Evolutionary conservation across 1,140 invertebrate genomes (phyloP), one percentile per base, ranked within the genome.

Genomic region (Papilio aristodemus): DNA sequence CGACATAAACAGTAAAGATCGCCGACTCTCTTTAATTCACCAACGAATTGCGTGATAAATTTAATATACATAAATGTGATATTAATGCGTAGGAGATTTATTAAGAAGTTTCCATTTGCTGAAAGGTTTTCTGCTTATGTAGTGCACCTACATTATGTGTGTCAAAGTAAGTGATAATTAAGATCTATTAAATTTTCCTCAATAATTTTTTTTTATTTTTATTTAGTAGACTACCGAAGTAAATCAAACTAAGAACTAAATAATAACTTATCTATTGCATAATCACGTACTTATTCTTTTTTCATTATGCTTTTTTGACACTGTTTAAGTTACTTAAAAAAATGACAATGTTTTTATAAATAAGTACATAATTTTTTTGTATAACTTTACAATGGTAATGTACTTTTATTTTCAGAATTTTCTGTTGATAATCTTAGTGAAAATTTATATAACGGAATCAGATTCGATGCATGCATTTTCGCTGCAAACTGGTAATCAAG

Each of bases 401-500:
- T 19, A 22, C 6, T 11, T 54, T 54, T 54, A 4, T 25, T 54
- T 54, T 22, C 46, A 54, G 46, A 54, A 54, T 54, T 22, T 54
- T 22, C 19, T 54, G 11, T 54, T 22, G 17, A 19, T 54, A 54
- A 17, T 54, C 19, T 9, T 54, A 54, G 19, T 54, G 4, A 10
- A 54, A 54, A 54, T 54, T 25, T 54, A 10, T 54, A 22, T 54
- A 5, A 54, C 22, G 10, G 8, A 54, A 54, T 54, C 46, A 9
- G 46, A 54, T 50, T 19, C 43, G 4, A 11, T 54, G 46, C 46
- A 54, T 54, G 46, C 46, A 13, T 25, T 54, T 54, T 54, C 46
- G 5, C 19, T 54, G 11, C 46, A 54, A 54, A 54, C 3, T 25
- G 46, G 4, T 5, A 54, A 54, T 54, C 3, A 54, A 54, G 46